Percentiles rank a stretch among this genome's conserved stretches.
These are phyloP conservation scores for Megaceryle alcyon DNA, from an alignment of 2,797 vertebrate genomes.

Conservation along the genomic window DNA sequence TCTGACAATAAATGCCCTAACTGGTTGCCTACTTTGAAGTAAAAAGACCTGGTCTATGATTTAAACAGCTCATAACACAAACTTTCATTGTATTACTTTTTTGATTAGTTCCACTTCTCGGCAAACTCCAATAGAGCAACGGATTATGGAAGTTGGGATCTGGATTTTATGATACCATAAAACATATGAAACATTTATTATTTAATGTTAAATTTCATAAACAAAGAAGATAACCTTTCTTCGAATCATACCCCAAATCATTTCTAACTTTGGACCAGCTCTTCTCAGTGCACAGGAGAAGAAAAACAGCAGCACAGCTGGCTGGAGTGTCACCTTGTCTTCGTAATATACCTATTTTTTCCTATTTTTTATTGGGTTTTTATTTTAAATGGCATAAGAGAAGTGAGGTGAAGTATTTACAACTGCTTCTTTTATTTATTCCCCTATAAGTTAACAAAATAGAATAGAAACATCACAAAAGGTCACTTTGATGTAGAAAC, in stretches of 20 bases:
- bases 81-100: neutral
- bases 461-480: conserved; percentile 43
- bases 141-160: neutral
- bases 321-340: neutral
- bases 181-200: neutral
- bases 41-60: neutral
- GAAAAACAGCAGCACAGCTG: neutral
- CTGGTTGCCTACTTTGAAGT: neutral
- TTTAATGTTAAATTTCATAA: neutral
- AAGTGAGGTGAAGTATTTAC: neutral
- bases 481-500: conserved; percentile 49
- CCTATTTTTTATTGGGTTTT: neutral
- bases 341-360: neutral
- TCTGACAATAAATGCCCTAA: neutral
- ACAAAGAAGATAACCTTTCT: neutral
- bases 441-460: neutral
- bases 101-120: neutral
- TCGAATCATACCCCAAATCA: neutral
- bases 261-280: neutral
- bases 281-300: neutral
- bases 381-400: neutral
- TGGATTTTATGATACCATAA: neutral
- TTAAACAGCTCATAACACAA: neutral
- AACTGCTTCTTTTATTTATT: conserved; percentile 14
- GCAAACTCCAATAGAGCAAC: neutral